Evolutionary conservation across 1,140 invertebrate genomes (phyloP), one percentile per base, ranked within the genome.

Genomic region (Idris sp.): DNA sequence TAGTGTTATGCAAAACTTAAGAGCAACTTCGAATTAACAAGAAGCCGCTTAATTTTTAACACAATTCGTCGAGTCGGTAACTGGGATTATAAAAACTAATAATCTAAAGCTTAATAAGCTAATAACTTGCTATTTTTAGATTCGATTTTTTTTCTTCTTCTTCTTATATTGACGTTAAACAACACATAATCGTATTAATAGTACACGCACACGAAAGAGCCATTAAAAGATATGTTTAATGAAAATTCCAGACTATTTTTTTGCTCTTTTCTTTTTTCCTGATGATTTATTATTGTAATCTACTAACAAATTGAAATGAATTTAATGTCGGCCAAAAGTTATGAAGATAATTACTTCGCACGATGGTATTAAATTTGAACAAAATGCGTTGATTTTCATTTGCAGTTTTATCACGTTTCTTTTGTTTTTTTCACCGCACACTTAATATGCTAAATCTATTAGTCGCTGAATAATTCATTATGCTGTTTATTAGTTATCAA

Each of bases 271-370:
- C 54, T 62, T 30, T 56, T 41, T 18, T 13, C 15, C 22, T 28
- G 46, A 15, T 41, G 58, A 72, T 72, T 71, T 62, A 72, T 49
- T 33, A n/a, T 36, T 43, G 43, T 64, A 56, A 72, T 72, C 35
- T 41, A 18, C 30, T 46, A 72, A 54, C 49, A 62, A 56, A 72
- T 72, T 72, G 56, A 62, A 72, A 72, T 9, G 49, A 54, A 56
- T 40, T 49, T 41, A 35, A 62, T 64, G 43, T 36, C 33, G 19
- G 41, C 15, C 43, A 31, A 53, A 69, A 49, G 41, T 67, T 67
- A 65, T 19, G 43, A 54, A 69, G 31, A 71, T 61, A 71, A 61
- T 61, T 54, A 71, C 44, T 69, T 25, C 5, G 10, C 16, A 5
- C 19, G 19, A 33, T 25, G 19, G 8, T 54, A 61, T 62, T 54